Percentiles rank a stretch among this genome's conserved stretches.
Conservation (phyloP, 1,140 invertebrate species). For the Calosoma granatense region DNA sequence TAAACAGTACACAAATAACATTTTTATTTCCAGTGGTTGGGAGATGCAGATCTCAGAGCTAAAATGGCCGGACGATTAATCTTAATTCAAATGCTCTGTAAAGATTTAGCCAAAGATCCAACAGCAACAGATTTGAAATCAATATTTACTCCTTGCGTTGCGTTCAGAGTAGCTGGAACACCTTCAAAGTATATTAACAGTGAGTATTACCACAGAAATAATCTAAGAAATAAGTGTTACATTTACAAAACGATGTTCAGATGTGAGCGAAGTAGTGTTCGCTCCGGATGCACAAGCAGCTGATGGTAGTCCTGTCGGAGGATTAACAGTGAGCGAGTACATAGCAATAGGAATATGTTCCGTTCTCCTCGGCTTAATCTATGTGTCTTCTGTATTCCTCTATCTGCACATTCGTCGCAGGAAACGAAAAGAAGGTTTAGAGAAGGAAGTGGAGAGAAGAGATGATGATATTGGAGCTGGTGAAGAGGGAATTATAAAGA, state of each 20-base stretch:
- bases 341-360: slow-evolving; percentile 72
- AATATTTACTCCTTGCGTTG: slow-evolving; percentile 72
- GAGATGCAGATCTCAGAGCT: slow-evolving; percentile 57
- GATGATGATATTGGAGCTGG: slow-evolving; percentile 27
- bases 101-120: slow-evolving; percentile 50
- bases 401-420: slow-evolving; percentile 56
- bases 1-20: background rate
- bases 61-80: slow-evolving; percentile 69
- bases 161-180: slow-evolving; percentile 72
- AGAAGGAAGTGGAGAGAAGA: slow-evolving; percentile 13
- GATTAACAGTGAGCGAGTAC: slow-evolving; percentile 59
- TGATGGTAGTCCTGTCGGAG: slow-evolving; percentile 29
- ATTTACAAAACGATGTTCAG: slow-evolving; percentile 33
- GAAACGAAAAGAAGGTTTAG: slow-evolving; percentile 25
- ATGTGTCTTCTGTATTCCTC: slow-evolving; percentile 69
- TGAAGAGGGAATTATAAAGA: slow-evolving; percentile 59
- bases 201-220: slow-evolving; percentile 35
- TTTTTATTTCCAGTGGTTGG: slow-evolving; percentile 62
- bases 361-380: slow-evolving; percentile 67
- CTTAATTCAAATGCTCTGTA: slow-evolving; percentile 65
- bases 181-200: slow-evolving; percentile 54
- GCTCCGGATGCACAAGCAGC: slow-evolving; percentile 51
- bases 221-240: background rate
- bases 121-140: slow-evolving; percentile 38
- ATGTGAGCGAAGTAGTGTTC: slow-evolving; percentile 68